These are phyloP conservation scores for Azemiops feae DNA, from an alignment of 2,113 vertebrate genomes.

Conservation along the genomic window DNA sequence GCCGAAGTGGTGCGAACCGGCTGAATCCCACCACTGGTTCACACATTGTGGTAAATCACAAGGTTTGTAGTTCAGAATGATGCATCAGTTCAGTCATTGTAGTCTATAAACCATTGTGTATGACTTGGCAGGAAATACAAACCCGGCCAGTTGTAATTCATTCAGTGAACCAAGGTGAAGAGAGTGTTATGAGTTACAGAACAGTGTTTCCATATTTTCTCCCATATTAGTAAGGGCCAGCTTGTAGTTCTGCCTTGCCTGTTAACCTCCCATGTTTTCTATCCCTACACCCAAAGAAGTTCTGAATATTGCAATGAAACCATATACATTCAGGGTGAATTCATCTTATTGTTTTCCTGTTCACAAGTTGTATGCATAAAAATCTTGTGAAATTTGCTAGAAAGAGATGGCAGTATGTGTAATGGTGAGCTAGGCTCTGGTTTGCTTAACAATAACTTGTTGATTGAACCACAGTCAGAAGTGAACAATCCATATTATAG, in stretches of 20 bases:
- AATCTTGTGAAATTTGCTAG: neutral
- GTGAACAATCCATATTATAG: neutral
- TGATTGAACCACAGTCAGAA: neutral
- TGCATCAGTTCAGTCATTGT: neutral
- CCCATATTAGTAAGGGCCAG: neutral
- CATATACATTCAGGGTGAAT: neutral
- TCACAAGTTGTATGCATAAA: neutral
- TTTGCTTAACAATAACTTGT: neutral
- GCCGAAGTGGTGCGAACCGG: too few species aligned
- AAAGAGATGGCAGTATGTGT: neutral
- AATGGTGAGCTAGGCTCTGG: neutral
- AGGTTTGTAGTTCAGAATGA: neutral
- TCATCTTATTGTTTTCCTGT: neutral
- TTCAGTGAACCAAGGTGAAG: neutral
- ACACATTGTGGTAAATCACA: neutral
- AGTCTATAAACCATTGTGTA: neutral
- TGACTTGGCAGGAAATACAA: neutral
- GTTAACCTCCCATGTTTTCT: neutral
- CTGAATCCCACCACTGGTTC: too few species aligned
- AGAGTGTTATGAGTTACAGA: neutral
- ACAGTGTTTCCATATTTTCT: neutral
- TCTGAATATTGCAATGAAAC: neutral
- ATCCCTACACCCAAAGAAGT: neutral
- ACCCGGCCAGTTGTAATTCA: neutral
- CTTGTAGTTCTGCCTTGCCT: neutral